Percentiles rank a stretch among this genome's conserved stretches.
Evolutionary conservation across 64 coral and sea anemone genomes (phyloP).

Genomic region (Stylophora pistillata): DNA sequence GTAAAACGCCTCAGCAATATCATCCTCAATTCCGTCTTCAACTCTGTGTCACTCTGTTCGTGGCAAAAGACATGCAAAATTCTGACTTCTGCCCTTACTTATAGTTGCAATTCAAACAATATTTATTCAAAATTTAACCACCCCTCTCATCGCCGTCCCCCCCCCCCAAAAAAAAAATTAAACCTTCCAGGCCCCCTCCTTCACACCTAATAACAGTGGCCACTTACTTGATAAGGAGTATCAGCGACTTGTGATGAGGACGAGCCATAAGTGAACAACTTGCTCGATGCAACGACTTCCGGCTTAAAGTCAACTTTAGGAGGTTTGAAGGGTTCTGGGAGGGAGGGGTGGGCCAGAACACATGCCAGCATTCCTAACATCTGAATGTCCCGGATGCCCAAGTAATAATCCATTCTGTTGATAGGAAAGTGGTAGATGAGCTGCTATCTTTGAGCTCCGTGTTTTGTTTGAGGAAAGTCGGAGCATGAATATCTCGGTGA

Average conservation of each 20-base stretch:
- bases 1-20: no score
- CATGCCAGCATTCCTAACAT: conserved; percentile 88
- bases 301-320: conserved; percentile 33
- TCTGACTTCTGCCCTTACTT: no score
- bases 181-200: neutral
- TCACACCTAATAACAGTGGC: neutral
- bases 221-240: conserved; percentile 31
- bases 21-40: no score
- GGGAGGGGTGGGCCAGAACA: conserved; percentile 64
- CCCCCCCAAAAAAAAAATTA: neutral
- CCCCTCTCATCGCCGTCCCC: no score
- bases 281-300: conserved; percentile 39
- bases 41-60: no score
- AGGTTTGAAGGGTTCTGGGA: conserved; percentile 88
- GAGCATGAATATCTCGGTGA: no score
- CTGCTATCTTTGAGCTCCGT: neutral
- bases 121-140: no score
- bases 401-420: conserved; percentile 86
- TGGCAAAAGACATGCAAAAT: no score
- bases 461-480: neutral
- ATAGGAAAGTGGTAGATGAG: neutral
- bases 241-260: conserved; percentile 35
- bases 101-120: no score
- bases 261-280: conserved; percentile 79
- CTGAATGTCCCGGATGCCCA: conserved; percentile 84